Conservation (phyloP, 1,140 invertebrate genomes). For the Aplysia californica region DNA sequence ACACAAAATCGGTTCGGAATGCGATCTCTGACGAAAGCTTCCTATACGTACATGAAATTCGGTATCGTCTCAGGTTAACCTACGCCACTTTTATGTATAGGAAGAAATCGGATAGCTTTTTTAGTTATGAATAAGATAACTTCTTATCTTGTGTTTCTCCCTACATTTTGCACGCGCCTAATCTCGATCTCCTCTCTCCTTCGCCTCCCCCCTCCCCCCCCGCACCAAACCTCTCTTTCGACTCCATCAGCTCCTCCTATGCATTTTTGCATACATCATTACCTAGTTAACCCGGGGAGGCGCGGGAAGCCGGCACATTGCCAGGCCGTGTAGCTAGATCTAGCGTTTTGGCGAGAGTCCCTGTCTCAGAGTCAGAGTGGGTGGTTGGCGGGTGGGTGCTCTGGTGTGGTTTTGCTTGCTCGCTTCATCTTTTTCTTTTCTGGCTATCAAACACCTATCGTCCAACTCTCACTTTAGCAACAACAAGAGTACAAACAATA, state of each 20-base stretch:
- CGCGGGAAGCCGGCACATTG: no score
- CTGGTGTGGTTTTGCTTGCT: no score
- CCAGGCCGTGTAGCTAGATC: no score
- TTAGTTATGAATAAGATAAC: constrained; percentile 16
- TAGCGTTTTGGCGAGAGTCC: no score
- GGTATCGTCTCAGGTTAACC: background rate
- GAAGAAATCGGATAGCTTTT: constrained; percentile 1
- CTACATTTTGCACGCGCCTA: background rate
- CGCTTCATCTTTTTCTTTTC: no score
- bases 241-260: background rate
- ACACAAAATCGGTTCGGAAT: constrained; percentile 3
- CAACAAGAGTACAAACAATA: no score
- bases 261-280: background rate
- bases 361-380: no score
- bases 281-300: background rate
- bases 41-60: background rate
- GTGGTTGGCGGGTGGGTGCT: no score
- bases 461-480: no score
- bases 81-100: constrained; percentile 3
- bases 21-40: background rate
- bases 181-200: no score
- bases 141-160: background rate
- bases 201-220: no score
- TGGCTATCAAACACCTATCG: no score
- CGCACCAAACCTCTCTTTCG: background rate